Evolutionary conservation across 2,113 vertebrate genomes (phyloP), one percentile per base, ranked within the genome.

Genomic region (Oceanites oceanicus): DNA sequence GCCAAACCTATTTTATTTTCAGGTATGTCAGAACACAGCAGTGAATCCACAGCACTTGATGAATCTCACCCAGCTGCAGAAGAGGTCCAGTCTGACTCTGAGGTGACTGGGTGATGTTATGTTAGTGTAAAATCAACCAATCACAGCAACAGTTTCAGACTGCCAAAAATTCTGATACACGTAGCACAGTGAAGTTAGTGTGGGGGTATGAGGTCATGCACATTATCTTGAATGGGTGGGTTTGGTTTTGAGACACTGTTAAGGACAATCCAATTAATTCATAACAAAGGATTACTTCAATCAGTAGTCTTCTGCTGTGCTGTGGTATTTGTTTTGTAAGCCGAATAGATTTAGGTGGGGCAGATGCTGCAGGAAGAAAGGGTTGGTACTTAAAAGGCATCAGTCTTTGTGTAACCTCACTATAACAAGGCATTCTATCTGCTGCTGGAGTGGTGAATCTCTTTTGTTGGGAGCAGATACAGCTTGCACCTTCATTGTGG

Each of bases 21-120:
- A 98, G 98, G 96, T 97, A 98, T 98, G 98, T 98, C 98, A 98
- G 98, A 96, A 85, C 94, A 80, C 96, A 96, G 73, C 96, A 96
- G 13, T 94, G 97, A 96, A 86, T 71, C 97, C 88, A 65, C 97
- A 97, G n/a, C 90, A 97, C 92, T 97, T 83, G 96, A 93, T 98
- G 96, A 94, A 34, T 94, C 93, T 96, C 95, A 96, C 71, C 96
- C 96, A 95, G 95, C 94, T 96, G 88, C 98, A 90, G 98, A 98
- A 96, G 98, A 97, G 82, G 81, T 97, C 96, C 92, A 96, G 92
- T 97, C 91, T 97, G 96, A 96, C 83, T 96, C 94, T 90, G 97
- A 98, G 98, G 98, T 98, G 98, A 98, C 36, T 97, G 96, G 92
- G 68, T 95, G 86, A 72, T 95, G 89, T 92, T 91, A 5, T 85